Base-by-base conservation (phyloP, 2,888 invertebrate species). In the Phengaris alcon region DNA sequence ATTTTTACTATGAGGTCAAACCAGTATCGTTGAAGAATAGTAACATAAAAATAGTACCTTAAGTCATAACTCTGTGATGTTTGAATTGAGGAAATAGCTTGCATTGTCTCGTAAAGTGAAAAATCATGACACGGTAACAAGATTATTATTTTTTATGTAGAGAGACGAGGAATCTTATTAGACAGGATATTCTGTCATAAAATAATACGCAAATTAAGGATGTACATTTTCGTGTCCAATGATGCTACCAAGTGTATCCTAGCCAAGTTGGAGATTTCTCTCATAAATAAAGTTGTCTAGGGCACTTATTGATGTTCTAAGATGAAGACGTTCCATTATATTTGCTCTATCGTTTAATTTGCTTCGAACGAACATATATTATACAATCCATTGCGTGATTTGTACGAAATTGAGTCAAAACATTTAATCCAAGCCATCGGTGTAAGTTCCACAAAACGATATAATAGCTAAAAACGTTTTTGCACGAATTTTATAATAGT, bases 221-320 rank as follows among this genome's bases (percentile, higher is more conserved):
- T 54, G 2, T 72, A 54, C 54, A 54, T 72, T 72, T 72, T 51
- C 12, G 35, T 13, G 51, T 22, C 44, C 52, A 72, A 72, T 72
- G 72, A 72, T 73, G 76, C 77, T 75, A 74, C 77, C 79, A 75
- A 77, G 73, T 76, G 75, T 68, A 78, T 77, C 77, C 78, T 75
- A 81, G 79, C 78, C 79, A 77, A 80, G 79, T 82, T 81, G 82
- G 79, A 81, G 85, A 87, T 86, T 86, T 86, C 85, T 78, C 86
- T 87, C 87, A 87, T 88, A 89, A 88, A 88, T 88, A 88, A 86
- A 87, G 85, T 87, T 86, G 86, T 84, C 79, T 80, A 87, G 87
- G 78, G 83, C 81, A 78, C 87, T 88, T 80, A 76, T 81, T 82
- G 78, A 80, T 82, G 80, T 84, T 84, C 82, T 82, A 84, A 84